A percentile compares a stretch with the other conserved stretches of the same genome.
Evolutionary conservation across 1,140 invertebrate genomes (phyloP).

Genomic region (Brachionus koreanus): DNA sequence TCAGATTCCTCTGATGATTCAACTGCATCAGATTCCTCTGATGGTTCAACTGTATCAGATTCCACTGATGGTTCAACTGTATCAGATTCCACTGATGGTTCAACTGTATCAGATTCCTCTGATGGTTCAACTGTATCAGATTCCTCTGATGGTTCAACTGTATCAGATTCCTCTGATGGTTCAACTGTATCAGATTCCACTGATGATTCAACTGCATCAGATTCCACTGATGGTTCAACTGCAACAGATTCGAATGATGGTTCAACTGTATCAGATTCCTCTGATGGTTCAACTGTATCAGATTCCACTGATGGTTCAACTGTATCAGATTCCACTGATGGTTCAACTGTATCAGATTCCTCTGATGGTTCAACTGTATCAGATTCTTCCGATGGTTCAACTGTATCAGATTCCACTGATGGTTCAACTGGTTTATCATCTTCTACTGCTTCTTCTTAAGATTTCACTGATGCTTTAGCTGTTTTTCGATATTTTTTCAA

Average conservation of each 20-base stretch:
- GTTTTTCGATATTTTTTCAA: too few relatives aligned
- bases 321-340: too few relatives aligned
- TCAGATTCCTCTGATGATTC: neutral
- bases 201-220: neutral
- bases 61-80: neutral
- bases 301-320: too few relatives aligned
- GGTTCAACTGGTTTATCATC: too few relatives aligned
- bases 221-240: neutral
- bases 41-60: neutral
- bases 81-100: neutral
- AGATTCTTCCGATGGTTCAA: too few relatives aligned
- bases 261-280: neutral
- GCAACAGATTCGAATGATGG: neutral
- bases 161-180: neutral
- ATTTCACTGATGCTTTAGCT: too few relatives aligned
- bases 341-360: too few relatives aligned
- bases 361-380: too few relatives aligned
- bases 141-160: neutral
- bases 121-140: neutral
- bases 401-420: too few relatives aligned
- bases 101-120: neutral
- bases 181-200: neutral
- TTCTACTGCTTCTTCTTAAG: too few relatives aligned
- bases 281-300: neutral
- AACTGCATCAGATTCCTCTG: neutral